A percentile compares a stretch with the other conserved stretches of the same genome.
phyloP scores from a whole-genome alignment of 2,888 invertebrate species.

The Eristalis tenax region DNA sequence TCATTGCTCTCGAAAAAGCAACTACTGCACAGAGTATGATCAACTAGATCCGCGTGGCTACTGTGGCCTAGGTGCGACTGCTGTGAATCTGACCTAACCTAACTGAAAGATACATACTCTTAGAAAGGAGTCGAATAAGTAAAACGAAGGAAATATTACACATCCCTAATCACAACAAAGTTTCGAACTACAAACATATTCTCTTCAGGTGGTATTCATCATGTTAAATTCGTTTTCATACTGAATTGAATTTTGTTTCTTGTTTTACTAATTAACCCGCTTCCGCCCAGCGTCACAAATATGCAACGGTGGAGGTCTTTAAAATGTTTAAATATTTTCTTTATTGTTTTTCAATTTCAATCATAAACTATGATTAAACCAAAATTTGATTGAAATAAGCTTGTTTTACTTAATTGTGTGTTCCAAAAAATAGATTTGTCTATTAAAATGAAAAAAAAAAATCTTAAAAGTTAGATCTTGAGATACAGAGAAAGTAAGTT shows the following conservation, averaged over 20 bases:
- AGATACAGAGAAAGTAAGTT: constrained; percentile 52
- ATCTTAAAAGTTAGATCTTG: constrained; percentile 57
- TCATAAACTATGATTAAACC: not conserved
- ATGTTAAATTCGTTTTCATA: constrained; percentile 2
- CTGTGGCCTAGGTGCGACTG: no score
- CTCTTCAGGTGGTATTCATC: constrained; percentile 11
- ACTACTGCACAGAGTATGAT: no score
- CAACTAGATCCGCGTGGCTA: no score
- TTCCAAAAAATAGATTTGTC: constrained; percentile 59
- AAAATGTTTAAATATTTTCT: constrained; percentile 21
- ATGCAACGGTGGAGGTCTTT: constrained; percentile 76
- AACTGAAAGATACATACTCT: no score
- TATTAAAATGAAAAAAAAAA: constrained; percentile 57
- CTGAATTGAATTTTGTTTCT: constrained; percentile 25
- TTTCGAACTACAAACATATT: constrained; percentile 58
- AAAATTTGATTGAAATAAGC: not conserved
- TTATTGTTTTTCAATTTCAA: constrained; percentile 1
- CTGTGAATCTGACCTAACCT: no score
- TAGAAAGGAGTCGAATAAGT: not conserved
- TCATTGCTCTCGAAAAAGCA: no score
- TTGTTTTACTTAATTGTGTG: constrained; percentile 60
- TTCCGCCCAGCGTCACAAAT: constrained; percentile 80
- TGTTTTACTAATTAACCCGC: constrained; percentile 74
- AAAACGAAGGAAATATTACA: not conserved
- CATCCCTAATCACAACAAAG: not conserved